phyloP scores from a whole-genome alignment of 2,797 vertebrate genomes.

The Aeoliscus strigatus region DNA sequence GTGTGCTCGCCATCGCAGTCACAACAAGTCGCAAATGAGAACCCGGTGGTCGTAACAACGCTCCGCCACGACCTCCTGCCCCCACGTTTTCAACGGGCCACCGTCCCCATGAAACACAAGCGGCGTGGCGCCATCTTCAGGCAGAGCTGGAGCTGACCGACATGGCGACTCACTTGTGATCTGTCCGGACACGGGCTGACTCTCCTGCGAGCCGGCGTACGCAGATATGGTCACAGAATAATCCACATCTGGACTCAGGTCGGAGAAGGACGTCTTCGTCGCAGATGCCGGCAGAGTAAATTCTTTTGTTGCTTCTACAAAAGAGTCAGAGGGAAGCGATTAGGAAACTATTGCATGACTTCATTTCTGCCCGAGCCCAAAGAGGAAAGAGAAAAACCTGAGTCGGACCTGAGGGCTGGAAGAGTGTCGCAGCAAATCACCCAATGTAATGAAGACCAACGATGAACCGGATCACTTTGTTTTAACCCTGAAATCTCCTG shows the following conservation, averaged over 20 bases:
- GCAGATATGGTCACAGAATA: constrained; percentile 84
- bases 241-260: constrained; percentile 83
- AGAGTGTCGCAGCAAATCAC: constrained; percentile 27
- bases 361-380: constrained; percentile 36
- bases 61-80: too few relatives aligned
- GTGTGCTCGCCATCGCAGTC: too few relatives aligned
- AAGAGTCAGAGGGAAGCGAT: constrained; percentile 49
- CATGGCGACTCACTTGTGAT: constrained; percentile 84
- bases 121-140: too few relatives aligned
- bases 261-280: constrained; percentile 83
- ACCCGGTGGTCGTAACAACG: too few relatives aligned
- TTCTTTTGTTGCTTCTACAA: constrained; percentile 83
- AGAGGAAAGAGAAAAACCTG: constrained; percentile 21
- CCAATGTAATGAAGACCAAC: constrained; percentile 38
- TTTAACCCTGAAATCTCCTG: constrained; percentile 18
- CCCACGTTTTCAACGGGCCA: too few relatives aligned
- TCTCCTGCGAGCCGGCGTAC: constrained; percentile 81
- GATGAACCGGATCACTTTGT: constrained; percentile 17
- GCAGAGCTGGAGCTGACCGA: neutral
- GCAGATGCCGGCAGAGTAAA: constrained; percentile 80
- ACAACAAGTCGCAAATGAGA: too few relatives aligned
- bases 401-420: constrained; percentile 34
- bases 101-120: too few relatives aligned
- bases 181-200: constrained; percentile 86
- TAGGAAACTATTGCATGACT: constrained; percentile 53